These are phyloP conservation scores for Hoplostethus atlanticus DNA, from an alignment of 2,797 vertebrate genomes.

Conservation along the genomic window DNA sequence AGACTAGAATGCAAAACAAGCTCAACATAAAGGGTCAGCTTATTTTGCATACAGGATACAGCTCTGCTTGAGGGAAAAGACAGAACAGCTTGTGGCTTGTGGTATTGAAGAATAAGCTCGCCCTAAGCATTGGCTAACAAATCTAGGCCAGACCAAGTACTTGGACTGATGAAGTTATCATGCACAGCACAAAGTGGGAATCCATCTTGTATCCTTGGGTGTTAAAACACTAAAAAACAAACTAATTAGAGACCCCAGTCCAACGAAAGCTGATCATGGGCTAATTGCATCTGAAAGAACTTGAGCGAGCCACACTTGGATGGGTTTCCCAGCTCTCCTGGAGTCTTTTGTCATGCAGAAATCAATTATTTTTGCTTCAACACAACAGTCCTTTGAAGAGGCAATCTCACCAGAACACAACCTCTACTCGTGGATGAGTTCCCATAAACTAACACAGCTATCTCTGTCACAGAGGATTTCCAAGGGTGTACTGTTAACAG, in stretches of 20 bases:
- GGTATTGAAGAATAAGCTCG: conserved; percentile 14
- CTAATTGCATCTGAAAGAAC: conserved; percentile 60
- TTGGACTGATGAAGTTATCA: conserved; percentile 47
- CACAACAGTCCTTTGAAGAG: conserved; percentile 56
- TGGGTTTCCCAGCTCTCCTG: conserved; percentile 44
- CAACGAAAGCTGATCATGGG: conserved; percentile 50
- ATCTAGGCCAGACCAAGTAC: conserved; percentile 33
- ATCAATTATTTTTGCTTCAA: conserved; percentile 67
- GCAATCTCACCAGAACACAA: conserved; percentile 47
- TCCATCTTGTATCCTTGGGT: conserved; percentile 41
- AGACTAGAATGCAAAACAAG: conserved; percentile 3
- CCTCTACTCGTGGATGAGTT: conserved; percentile 35
- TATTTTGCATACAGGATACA: conserved; percentile 13
- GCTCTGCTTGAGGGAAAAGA: not conserved
- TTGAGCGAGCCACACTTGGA: conserved; percentile 52
- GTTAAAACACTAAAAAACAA: conserved; percentile 56
- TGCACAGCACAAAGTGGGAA: conserved; percentile 38
- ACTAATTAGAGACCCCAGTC: conserved; percentile 52
- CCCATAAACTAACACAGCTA: conserved; percentile 46
- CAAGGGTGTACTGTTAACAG: conserved; percentile 39
- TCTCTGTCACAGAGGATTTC: conserved; percentile 27
- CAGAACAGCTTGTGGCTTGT: not conserved
- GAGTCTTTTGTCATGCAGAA: conserved; percentile 60
- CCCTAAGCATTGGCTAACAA: conserved; percentile 29
- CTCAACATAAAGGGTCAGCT: conserved; percentile 2